Base-by-base conservation (phyloP, 2,113 vertebrate genomes). In the Hippocampus comes region DNA sequence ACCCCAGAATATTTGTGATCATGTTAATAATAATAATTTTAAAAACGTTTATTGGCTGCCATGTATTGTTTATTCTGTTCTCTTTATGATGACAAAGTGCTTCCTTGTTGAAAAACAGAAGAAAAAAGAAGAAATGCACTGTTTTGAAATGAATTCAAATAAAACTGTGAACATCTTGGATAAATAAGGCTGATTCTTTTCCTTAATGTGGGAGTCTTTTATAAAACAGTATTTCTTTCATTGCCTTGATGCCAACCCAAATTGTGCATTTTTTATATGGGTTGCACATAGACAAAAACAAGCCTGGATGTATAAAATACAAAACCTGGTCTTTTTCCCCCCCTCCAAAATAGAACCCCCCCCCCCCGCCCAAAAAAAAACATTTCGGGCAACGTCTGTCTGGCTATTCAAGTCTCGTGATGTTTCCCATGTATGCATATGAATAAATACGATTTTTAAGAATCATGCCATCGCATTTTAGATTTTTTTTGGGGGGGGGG, bases 21-120 rank as follows among this genome's bases (percentile, higher is more conserved):
- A 95, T 95, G 92, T 94, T 94, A 86, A 89, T 96, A 95, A 96
- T 96, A 95, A 97, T 63, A 30, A 9, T 64, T n/a, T 20, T 12
- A 4, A 53, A 55, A 97, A 91, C 90, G 94, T 95, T 94, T 94
- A 94, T 95, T 95, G 94, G 95, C 94, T 94, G 93, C 92, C 91
- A 91, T 77, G 80, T 90, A 88, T 89, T 91, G 84, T 89, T 79
- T 71, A 80, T 90, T 91, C 91, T 86, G 82, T 87, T 86, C 63
- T 87, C 78, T 84, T 82, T 88, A 91, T 90, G 88, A 84, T 84
- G 84, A 93, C 81, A 76, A 88, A 89, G 90, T 92, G 90, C 90
- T 93, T 93, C 92, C 92, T 89, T 87, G 84, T 90, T 90, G 84
- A 69, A 82, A 18, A 77, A 79, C 27, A 57, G 71, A 21, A 75